Base-by-base conservation (phyloP, 2,797 vertebrate species). In the Microchirus variegatus region DNA sequence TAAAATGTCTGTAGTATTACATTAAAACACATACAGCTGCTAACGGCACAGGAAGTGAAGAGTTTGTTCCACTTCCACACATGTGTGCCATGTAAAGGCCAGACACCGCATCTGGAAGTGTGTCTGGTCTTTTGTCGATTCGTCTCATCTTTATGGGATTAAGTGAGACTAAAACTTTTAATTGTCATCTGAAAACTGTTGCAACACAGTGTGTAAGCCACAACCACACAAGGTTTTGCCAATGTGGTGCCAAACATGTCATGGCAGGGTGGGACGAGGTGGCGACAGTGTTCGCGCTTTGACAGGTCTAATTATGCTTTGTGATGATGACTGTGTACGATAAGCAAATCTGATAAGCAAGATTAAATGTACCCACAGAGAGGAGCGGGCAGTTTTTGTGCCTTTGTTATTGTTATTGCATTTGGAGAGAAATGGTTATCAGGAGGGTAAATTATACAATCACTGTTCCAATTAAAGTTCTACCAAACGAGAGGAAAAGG, bases 281-380 rank as follows among this genome's bases (percentile, higher is more conserved):
- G 43, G 42, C 4, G 18, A 38, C 44, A 15, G 51, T 48, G 31
- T 70, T 65, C 65, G 64, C 62, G 70, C 61, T 76, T 43, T 45
- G 54, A 56, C 50, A 51, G 68, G 59, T 82, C 66, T 76, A 66
- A 78, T 72, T 87, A 73, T 63, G 73, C 65, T 75, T 70, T 67
- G 64, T 72, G 67, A 82, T 81, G 67, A 73, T 36, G 48, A 38
- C 45, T 52, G 64, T 63, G 49, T 54, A 37, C 62, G 64, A 75
- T 70, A 69, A 74, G 67, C 59, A 75, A 77, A 87, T 80, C 74
- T 71, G 80, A 83, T 87, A 81, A 89, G 76, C 42, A 64, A 64
- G 78, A 87, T 87, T 78, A 86, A 75, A 78, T 10, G 64, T 44
- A 72, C 55, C 53, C 59, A 48, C 48, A 40, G 36, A 80, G 75